Evolutionary conservation across 2,113 vertebrate genomes (phyloP), one percentile per base, ranked within the genome.

Genomic region (Azemiops feae): DNA sequence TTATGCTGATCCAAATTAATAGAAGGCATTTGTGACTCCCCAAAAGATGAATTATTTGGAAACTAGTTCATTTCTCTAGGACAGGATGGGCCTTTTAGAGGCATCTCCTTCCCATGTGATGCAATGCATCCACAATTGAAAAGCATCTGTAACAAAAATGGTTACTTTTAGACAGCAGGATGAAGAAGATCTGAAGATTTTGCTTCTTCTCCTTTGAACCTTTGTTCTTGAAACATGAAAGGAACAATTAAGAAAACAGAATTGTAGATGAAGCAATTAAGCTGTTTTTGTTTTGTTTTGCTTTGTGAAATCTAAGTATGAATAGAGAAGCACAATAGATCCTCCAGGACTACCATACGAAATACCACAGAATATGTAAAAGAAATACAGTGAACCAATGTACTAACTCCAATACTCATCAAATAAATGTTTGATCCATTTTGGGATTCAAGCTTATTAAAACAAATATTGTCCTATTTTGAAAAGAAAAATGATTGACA

Each of bases 201-300:
- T 95, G 23, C 89, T 93, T 95, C 0, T 55, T n/a, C 52, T 94
- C 64, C 20, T 88, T 93, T 47, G 47, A 92, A 88, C 93, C 54
- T 89, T 92, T 94, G 54, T 87, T 94, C 91, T 95, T 92, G 50
- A n/a, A 88, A 53, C 92, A 94, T 93, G 89, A 89, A 95, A 94
- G 85, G 89, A 92, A 53, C 87, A 34, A 52, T 95, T 94, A 93
- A 90, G 69, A 87, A 94, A 93, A 20, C 4, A 89, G 39, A 95
- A 69, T 94, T 94, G 93, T 90, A 93, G 45, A 30, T 89, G 91
- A 90, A 74, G n/a, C 23, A 94, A 95, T 94, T 94, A 95, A 94
- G 87, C 30, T 85, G 8, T 30, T 12, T 47, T 14, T 89, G 43
- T 92, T 30, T 74, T 60, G n/a, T 74, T 85, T 93, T 86, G 43